A percentile compares a stretch with the other conserved stretches of the same genome.
phyloP scores from a whole-genome alignment of 2,113 vertebrate species.

The Coryphaenoides rupestris region DNA sequence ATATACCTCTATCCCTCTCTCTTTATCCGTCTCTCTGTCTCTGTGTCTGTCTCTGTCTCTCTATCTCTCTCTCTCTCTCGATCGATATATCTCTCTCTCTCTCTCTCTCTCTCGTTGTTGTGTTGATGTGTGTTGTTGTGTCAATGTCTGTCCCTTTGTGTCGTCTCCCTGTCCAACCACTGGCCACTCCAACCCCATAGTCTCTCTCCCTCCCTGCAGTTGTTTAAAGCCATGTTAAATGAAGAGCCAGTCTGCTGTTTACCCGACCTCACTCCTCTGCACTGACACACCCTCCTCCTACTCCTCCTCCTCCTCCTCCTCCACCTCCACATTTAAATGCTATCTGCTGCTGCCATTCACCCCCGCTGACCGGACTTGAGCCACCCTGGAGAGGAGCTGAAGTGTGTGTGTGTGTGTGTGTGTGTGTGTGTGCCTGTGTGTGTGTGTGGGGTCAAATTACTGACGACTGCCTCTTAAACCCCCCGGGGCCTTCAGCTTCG shows the following conservation, averaged over 20 bases:
- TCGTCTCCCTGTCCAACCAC: too few relatives aligned
- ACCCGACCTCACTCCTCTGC: constrained; percentile 15
- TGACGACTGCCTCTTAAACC: constrained; percentile 41
- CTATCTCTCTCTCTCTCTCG: constrained; percentile 21
- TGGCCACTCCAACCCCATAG: too few relatives aligned
- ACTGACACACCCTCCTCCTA: constrained; percentile 36
- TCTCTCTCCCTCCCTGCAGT: too few relatives aligned
- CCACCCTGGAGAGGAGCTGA: constrained; percentile 11
- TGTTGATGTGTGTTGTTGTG: not conserved
- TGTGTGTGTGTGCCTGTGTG: not conserved
- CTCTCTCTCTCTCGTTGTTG: not conserved
- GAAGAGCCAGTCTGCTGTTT: too few relatives aligned
- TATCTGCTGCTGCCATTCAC: constrained; percentile 65
- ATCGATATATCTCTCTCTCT: constrained; percentile 2
- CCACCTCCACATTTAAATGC: constrained; percentile 38
- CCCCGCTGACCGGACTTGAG: constrained; percentile 25
- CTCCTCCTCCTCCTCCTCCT: constrained; percentile 13
- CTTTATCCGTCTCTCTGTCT: too few relatives aligned
- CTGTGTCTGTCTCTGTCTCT: too few relatives aligned
- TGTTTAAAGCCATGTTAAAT: too few relatives aligned
- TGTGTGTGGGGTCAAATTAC: constrained; percentile 48
- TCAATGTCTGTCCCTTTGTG: too few relatives aligned
- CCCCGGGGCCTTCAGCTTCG: constrained; percentile 31
- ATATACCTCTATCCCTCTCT: not conserved
- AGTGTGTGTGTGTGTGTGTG: not conserved